Base-by-base conservation (phyloP, 2,113 vertebrate species). In the Xyliphius kryptos region DNA sequence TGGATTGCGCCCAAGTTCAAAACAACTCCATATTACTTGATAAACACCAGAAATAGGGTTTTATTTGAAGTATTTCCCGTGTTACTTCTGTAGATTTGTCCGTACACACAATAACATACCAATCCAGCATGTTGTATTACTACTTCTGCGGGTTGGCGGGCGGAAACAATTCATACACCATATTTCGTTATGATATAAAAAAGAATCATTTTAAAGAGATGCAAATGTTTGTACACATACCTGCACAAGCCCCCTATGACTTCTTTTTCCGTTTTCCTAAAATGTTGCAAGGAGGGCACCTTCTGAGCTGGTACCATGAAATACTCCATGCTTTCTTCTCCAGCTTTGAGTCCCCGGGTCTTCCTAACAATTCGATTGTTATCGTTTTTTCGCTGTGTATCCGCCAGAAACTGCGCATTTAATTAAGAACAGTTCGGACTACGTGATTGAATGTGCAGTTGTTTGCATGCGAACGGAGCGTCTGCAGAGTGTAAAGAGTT, bases 261-360 rank as follows among this genome's bases (percentile, higher is more conserved):
- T 88, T 95, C 93, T 88, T 97, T 95, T 81, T 97, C 93, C 85
- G 90, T 93, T 88, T 97, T 97, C 81, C 93, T 92, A 88, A 95
- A 97, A 86, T 95, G 92, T 88, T 93, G 92, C 88, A 94, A 83
- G 58, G 89, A 91, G 80, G 90, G 89, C 88, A 93, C 91, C 92
- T 97, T 97, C 88, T 93, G 92, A 86, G 92, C 85, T 84, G 93
- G 92, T 79, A 97, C 91, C 91, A 97, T 90, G 87, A 95, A 97
- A 89, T 95, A 97, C 90, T 95, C 93, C 93, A 97, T 95, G 88
- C 82, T 86, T 80, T 75, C 79, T 77, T 80, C 77, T 84, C 87
- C 86, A 85, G 83, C 80, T 85, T 76, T 77, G 76, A 52, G 32
- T 81, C 67, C 62, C 62, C 71, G 55, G 37, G 50, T 58, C 65